Evolutionary conservation across 2,888 invertebrate genomes (phyloP).

Genomic region (Oithona nana): DNA sequence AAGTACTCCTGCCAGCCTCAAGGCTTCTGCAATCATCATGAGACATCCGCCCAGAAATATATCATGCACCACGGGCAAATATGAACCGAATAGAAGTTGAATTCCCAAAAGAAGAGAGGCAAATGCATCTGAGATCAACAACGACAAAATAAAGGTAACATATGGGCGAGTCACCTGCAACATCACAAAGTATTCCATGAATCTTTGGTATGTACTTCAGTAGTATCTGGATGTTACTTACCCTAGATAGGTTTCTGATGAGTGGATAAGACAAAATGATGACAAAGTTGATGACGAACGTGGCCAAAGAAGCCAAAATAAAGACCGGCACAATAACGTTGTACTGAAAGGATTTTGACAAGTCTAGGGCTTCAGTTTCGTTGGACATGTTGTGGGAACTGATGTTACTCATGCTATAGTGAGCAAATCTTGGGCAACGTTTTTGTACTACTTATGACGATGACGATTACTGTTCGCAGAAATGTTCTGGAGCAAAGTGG

Average conservation of each 20-base stretch:
- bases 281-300: not conserved
- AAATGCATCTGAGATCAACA: constrained; percentile 3
- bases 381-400: no score
- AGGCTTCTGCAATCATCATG: not conserved
- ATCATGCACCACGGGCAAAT: not conserved
- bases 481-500: no score
- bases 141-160: not conserved
- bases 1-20: not conserved
- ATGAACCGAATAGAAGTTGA: not conserved
- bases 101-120: not conserved
- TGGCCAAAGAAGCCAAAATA: not conserved
- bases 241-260: not conserved
- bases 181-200: not conserved
- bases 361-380: no score
- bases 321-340: not conserved
- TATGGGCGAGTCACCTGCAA: not conserved
- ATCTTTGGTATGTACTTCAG: not conserved
- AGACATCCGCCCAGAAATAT: not conserved
- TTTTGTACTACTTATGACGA: no score
- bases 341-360: not conserved
- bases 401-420: no score
- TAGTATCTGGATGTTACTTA: not conserved
- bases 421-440: no score
- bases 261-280: not conserved
- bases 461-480: no score